Conservation (phyloP, 2,797 vertebrate species). For the Hippoglossus hippoglossus region DNA sequence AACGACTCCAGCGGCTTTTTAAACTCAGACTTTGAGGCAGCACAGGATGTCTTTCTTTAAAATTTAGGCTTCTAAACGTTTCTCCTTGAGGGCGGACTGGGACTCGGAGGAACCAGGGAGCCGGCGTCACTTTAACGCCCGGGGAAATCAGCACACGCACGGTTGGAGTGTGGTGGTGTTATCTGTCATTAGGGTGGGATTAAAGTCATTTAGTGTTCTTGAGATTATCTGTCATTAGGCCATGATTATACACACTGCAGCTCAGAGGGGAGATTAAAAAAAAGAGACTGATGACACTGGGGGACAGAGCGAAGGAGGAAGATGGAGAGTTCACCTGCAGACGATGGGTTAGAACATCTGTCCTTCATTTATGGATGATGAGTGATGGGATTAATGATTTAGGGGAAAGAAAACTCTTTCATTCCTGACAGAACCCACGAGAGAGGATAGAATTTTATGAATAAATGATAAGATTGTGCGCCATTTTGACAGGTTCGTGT, state of each 20-base stretch:
- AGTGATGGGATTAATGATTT: slow-evolving; percentile 44
- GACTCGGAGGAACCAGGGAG: slow-evolving; percentile 9
- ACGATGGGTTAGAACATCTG: slow-evolving; percentile 3
- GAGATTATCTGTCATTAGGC: slow-evolving; percentile 65
- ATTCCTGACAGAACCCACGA: slow-evolving; percentile 8
- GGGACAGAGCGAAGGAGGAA: slow-evolving; percentile 1
- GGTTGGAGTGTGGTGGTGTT: slow-evolving; percentile 36
- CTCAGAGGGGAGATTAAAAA: slow-evolving; percentile 48
- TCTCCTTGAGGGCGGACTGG: background rate
- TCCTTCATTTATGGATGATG: slow-evolving; percentile 31
- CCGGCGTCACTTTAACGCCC: background rate
- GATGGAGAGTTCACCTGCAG: slow-evolving; percentile 1
- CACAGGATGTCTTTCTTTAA: no score
- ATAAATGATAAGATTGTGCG: slow-evolving; percentile 29
- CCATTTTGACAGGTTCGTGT: background rate
- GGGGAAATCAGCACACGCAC: background rate
- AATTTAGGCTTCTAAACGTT: background rate
- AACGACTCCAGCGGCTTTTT: no score
- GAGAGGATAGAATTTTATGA: slow-evolving; percentile 14
- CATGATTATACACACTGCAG: slow-evolving; percentile 60
- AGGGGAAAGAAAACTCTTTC: slow-evolving; percentile 15
- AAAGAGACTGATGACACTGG: slow-evolving; percentile 26
- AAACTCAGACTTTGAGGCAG: no score
- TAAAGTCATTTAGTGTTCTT: slow-evolving; percentile 64
- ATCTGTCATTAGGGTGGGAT: slow-evolving; percentile 63